Percentiles rank a stretch among this genome's conserved stretches.
These are phyloP conservation scores for Monopis laevigella DNA, from an alignment of 2,888 invertebrate genomes.

Conservation along the genomic window DNA sequence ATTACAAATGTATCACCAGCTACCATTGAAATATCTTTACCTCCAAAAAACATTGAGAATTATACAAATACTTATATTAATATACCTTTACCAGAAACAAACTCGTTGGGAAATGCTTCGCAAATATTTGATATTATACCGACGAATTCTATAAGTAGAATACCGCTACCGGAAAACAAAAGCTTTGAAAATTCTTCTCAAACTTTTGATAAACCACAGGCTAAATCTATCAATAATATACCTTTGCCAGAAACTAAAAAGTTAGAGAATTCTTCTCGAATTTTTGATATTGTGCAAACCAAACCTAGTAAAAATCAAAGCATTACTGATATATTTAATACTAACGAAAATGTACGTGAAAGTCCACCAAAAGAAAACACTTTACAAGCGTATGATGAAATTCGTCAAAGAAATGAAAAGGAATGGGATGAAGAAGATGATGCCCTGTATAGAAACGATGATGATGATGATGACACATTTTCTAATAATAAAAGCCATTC, in stretches of 20 bases:
- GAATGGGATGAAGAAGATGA: conserved; percentile 60
- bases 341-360: conserved; percentile 22
- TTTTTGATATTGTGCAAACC: conserved; percentile 48
- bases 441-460: conserved; percentile 45
- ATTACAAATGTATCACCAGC: too few relatives aligned
- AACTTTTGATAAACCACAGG: neutral
- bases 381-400: conserved; percentile 10
- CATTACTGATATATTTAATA: conserved; percentile 51
- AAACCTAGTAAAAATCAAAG: conserved; percentile 42
- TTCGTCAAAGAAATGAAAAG: conserved; percentile 34
- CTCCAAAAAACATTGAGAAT: too few relatives aligned
- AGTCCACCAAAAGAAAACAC: conserved; percentile 30
- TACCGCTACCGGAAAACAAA: too few relatives aligned
- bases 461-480: conserved; percentile 16
- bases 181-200: too few relatives aligned
- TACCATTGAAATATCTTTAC: too few relatives aligned
- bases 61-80: too few relatives aligned
- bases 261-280: conserved; percentile 28
- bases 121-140: neutral
- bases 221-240: too few relatives aligned
- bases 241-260: conserved; percentile 13
- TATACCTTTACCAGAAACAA: neutral
- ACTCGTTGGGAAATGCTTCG: neutral
- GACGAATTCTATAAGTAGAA: too few relatives aligned
- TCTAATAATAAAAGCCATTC: too few relatives aligned